Base-by-base conservation (phyloP, 2,888 invertebrate species). In the Thereva unica region DNA sequence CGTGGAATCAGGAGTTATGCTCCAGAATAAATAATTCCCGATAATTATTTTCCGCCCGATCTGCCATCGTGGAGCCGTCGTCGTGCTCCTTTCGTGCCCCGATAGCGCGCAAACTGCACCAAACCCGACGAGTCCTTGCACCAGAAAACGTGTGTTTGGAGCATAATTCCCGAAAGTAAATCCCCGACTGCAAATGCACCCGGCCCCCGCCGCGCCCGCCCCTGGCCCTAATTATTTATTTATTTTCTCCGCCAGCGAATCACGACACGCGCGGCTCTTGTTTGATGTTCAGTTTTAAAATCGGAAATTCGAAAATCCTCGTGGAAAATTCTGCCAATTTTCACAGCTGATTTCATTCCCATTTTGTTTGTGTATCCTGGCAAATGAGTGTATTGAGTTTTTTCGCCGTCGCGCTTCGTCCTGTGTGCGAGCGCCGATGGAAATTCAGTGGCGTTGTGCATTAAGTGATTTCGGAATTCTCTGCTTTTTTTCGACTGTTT, bases 241-340 rank as follows among this genome's bases (percentile, higher is more conserved):
- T 61, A 61, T 61, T 50, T 61, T 61, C 61, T 40, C 50, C 40
- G 61, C 61, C 12, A 8, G 40, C 50, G 50, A 61, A 61, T 61
- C 61, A 61, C 50, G 53, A 34, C 64, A 64, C 64, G 64, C 64
- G 61, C 65, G 59, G 40, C 41, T 54, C 12, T 44, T 68, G 47
- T 63, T 50, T 57, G 63, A 55, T 65, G 64, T 67, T 67, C 61
- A 67, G 61, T 67, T 69, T 69, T 66, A 63, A 69, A 57, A 67
- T 67, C 54, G 64, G 64, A 67, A 68, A 67, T 61, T 53, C 61
- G 55, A 76, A 80, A 80, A 80, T 80, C 80, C 78, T 80, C 80
- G 80, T 80, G 80, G 80, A 80, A 80, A 80, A 76, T 76, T 80
- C 79, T 78, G 74, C 76, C 77, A 78, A 79, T 79, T 77, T 78